Percentiles rank a stretch among this genome's conserved stretches.
Conservation (phyloP, 1,140 invertebrate genomes). For the Heliconius eleuchia region DNA sequence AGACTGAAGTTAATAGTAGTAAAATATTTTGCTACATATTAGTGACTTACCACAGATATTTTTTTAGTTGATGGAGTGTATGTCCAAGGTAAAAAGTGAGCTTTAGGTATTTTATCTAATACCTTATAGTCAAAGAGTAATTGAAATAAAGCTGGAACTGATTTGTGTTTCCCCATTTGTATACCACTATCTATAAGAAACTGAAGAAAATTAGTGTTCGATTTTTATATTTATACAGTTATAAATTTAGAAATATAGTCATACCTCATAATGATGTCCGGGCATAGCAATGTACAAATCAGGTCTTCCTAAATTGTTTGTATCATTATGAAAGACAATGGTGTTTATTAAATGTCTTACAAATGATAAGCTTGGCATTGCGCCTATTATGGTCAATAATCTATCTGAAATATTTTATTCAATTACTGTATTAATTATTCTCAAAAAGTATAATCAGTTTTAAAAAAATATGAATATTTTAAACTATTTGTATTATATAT, state of each 20-base stretch:
- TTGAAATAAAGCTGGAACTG: conserved; percentile 82
- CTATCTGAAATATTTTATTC: conserved; percentile 57
- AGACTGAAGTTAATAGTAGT: no score
- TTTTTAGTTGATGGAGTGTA: conserved; percentile 50
- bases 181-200: conserved; percentile 65
- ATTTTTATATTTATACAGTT: neutral
- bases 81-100: conserved; percentile 82
- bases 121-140: conserved; percentile 81
- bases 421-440: neutral
- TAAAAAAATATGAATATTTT: no score
- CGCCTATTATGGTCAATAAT: conserved; percentile 79
- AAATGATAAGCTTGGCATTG: conserved; percentile 79
- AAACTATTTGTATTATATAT: no score
- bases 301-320: conserved; percentile 76
- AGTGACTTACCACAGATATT: conserved; percentile 52
- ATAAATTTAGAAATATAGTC: neutral
- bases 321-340: conserved; percentile 80
- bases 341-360: conserved; percentile 82
- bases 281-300: conserved; percentile 82
- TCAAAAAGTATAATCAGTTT: no score
- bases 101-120: conserved; percentile 79
- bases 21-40: neutral
- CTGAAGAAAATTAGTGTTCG: conserved; percentile 46
- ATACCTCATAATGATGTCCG: conserved; percentile 80
- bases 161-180: conserved; percentile 66